Evolutionary conservation across 1,140 invertebrate genomes (phyloP).

Genomic region (Drosophila ironensis): DNA sequence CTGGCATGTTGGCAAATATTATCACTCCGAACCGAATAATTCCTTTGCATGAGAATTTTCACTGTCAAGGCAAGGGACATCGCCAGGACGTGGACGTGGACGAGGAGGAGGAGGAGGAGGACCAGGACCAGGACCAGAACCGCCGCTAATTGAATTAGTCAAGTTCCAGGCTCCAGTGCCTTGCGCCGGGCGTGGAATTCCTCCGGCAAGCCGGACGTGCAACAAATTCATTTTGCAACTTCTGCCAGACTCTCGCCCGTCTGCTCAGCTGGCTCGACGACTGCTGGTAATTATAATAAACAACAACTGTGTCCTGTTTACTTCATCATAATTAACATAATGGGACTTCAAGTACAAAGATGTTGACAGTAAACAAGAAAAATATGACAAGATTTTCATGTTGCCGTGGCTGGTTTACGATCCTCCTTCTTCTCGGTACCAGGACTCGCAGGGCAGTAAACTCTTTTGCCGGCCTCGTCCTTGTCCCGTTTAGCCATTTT

Average conservation of each 20-base stretch:
- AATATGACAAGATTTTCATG: conserved; percentile 80
- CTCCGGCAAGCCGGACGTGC: too few species aligned
- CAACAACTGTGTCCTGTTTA: conserved; percentile 80
- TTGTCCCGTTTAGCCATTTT: conserved; percentile 61
- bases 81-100: too few species aligned
- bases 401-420: conserved; percentile 53
- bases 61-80: too few species aligned
- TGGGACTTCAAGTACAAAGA: conserved; percentile 80
- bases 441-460: conserved; percentile 23
- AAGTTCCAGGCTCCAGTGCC: too few species aligned
- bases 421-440: background rate
- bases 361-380: conserved; percentile 80
- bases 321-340: conserved; percentile 80
- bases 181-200: too few species aligned
- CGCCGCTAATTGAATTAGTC: conserved; percentile 52
- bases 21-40: conserved; percentile 5
- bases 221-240: conserved; percentile 69
- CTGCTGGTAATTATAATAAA: conserved; percentile 80
- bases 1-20: conserved; percentile 25
- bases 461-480: conserved; percentile 43
- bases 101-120: too few species aligned
- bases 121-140: too few species aligned
- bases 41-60: background rate
- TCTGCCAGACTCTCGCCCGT: background rate
- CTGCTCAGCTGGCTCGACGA: conserved; percentile 58